phyloP scores from a whole-genome alignment of 1,140 invertebrate genomes.

The Subanguina moxae region DNA sequence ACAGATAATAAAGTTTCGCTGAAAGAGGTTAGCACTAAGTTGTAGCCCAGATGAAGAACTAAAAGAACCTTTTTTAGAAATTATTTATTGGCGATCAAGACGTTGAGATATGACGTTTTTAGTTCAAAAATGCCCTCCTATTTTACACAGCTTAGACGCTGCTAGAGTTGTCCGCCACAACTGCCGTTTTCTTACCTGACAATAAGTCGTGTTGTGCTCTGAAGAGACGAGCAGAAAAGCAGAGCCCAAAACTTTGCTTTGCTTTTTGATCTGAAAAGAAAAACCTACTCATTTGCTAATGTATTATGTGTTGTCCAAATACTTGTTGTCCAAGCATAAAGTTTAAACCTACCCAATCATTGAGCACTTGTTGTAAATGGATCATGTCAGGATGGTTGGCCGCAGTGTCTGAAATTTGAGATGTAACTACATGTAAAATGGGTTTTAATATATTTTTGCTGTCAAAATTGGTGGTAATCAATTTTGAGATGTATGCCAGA shows the following conservation, averaged over 20 bases:
- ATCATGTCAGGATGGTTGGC: conserved; percentile 38
- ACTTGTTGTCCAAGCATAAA: background rate
- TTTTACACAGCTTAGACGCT: too few species aligned
- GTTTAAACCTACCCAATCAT: conserved; percentile 36
- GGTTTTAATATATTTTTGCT: too few species aligned
- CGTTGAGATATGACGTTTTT: too few species aligned
- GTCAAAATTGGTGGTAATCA: too few species aligned
- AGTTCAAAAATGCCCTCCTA: too few species aligned
- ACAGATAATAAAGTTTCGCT: too few species aligned
- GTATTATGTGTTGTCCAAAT: background rate
- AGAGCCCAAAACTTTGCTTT: conserved; percentile 30
- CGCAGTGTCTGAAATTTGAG: conserved; percentile 38
- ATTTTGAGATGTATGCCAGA: background rate
- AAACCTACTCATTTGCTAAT: background rate
- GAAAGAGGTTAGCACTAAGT: too few species aligned
- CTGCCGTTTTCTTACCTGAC: conserved; percentile 18
- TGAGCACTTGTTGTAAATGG: conserved; percentile 43
- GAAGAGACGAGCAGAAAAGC: conserved; percentile 39
- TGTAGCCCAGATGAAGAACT: too few species aligned
- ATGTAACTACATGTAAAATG: too few species aligned
- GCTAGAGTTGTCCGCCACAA: too few species aligned
- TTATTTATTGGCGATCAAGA: too few species aligned
- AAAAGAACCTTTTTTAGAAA: too few species aligned
- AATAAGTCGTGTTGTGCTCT: conserved; percentile 30
- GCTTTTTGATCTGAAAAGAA: conserved; percentile 35